A percentile compares a stretch with the other conserved stretches of the same genome.
These are phyloP conservation scores for Diabrotica undecimpunctata DNA, from an alignment of 1,140 invertebrate species.

Conservation along the genomic window DNA sequence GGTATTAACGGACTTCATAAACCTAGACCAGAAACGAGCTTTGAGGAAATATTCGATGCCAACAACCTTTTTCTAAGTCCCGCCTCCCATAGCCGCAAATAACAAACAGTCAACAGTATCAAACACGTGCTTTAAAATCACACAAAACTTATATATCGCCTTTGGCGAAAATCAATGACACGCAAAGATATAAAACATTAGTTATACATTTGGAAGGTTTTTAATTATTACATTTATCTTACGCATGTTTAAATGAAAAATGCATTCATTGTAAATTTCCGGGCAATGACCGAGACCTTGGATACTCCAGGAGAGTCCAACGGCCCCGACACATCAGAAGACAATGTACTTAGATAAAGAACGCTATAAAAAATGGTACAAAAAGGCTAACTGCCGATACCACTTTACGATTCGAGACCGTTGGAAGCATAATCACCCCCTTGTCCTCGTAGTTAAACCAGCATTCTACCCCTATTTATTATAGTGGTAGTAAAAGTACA, in stretches of 20 bases:
- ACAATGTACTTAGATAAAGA: constrained; percentile 12
- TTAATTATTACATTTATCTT: neutral
- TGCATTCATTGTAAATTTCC: constrained; percentile 14
- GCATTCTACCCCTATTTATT: too few relatives aligned
- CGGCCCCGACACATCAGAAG: constrained; percentile 15
- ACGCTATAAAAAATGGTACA: neutral
- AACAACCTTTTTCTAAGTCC: constrained; percentile 2
- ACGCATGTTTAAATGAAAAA: neutral
- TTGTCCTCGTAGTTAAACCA: too few relatives aligned
- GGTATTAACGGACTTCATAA: too few relatives aligned
- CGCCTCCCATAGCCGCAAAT: neutral
- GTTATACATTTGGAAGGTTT: neutral
- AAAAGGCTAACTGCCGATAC: neutral
- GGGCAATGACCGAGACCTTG: constrained; percentile 20
- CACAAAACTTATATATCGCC: neutral
- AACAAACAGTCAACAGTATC: neutral
- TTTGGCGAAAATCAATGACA: neutral
- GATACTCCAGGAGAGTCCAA: constrained; percentile 16
- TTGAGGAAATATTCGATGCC: neutral
- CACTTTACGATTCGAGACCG: neutral
- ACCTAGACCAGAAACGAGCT: too few relatives aligned
- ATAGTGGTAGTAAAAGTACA: too few relatives aligned
- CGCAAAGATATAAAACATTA: neutral
- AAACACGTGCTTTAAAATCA: neutral
- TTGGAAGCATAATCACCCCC: too few relatives aligned